phyloP scores from a whole-genome alignment of 2,797 vertebrate genomes.

The Simalia tracyae region DNA sequence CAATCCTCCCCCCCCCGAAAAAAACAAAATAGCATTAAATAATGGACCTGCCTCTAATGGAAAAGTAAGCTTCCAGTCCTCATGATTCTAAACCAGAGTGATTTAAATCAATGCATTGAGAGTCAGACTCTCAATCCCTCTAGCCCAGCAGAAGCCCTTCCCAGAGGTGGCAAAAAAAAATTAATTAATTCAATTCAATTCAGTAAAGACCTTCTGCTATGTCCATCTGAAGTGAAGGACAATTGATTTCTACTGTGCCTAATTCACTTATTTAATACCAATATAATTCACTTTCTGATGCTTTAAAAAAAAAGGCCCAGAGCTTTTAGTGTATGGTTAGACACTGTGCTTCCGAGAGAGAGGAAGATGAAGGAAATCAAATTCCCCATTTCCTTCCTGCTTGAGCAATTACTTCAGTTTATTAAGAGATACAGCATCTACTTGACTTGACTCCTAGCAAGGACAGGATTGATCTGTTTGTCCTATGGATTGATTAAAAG shows the following conservation, averaged over 20 bases:
- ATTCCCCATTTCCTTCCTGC: not conserved
- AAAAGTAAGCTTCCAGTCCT: not conserved
- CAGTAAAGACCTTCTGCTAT: not conserved
- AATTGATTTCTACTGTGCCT: not conserved
- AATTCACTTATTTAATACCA: not conserved
- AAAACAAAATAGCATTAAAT: not conserved
- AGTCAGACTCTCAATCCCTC: not conserved
- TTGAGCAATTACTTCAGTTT: not conserved
- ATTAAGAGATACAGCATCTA: not conserved
- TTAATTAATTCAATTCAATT: no score
- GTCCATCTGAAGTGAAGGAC: not conserved
- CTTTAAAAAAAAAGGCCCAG: not conserved
- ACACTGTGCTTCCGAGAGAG: not conserved
- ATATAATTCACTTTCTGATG: not conserved
- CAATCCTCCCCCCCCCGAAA: accelerated
- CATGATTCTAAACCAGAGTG: no score
- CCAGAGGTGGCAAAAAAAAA: not conserved
- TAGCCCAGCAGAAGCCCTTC: not conserved
- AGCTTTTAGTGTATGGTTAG: not conserved
- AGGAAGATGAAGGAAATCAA: no score
- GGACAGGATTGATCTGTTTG: not conserved
- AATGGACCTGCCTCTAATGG: not conserved
- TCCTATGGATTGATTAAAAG: not conserved
- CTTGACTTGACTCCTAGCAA: not conserved
- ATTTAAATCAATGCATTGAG: not conserved